These are phyloP conservation scores for Andrena flavipes DNA, from an alignment of 2,888 invertebrate genomes.

Conservation along the genomic window DNA sequence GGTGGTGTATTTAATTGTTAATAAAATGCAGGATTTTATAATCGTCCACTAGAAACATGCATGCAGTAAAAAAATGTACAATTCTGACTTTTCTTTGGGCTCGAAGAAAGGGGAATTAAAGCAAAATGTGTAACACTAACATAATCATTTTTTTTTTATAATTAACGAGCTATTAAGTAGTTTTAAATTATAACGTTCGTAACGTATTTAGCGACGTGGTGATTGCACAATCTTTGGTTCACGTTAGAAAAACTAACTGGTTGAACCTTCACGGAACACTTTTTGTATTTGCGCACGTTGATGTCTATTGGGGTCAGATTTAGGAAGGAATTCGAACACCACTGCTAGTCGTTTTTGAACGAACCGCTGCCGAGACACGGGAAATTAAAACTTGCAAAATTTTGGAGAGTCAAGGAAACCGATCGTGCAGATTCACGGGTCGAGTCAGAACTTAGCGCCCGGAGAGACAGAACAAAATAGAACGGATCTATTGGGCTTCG, in stretches of 20 bases:
- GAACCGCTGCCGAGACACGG: neutral
- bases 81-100: neutral
- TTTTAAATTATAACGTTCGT: neutral
- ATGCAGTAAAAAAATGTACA: neutral
- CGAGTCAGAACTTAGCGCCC: constrained; percentile 55
- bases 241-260: neutral
- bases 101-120: neutral
- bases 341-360: neutral
- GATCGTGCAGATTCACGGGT: constrained; percentile 52
- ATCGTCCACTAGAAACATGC: too few species aligned
- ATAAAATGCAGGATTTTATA: neutral
- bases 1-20: neutral
- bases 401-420: constrained; percentile 29
- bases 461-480: constrained; percentile 78
- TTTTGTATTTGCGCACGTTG: neutral
- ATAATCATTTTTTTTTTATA: neutral
- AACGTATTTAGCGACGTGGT: neutral
- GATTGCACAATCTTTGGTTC: neutral
- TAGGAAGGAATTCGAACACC: neutral
- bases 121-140: neutral
- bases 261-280: constrained; percentile 21
- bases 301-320: neutral
- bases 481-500: constrained; percentile 70
- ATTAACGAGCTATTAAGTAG: neutral
- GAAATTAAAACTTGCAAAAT: constrained; percentile 15